Percentiles rank a stretch among this genome's conserved stretches.
Evolutionary conservation across 2,113 vertebrate genomes (phyloP).

Genomic region (Nyctereutes procyonoides): DNA sequence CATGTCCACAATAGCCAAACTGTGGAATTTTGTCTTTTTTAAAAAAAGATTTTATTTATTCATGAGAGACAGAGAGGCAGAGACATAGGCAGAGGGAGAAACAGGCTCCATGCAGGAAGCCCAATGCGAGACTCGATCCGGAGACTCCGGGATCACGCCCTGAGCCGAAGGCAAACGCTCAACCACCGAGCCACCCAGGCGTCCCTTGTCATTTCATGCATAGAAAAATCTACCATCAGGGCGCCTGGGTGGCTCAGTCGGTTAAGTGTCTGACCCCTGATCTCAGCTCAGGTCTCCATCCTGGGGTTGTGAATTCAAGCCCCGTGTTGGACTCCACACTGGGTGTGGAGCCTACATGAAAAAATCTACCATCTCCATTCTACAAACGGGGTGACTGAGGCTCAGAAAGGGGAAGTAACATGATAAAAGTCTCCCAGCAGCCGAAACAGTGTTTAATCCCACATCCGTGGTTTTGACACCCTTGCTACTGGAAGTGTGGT

Average conservation of each 20-base stretch:
- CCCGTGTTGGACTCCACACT: neutral
- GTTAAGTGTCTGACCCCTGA: neutral
- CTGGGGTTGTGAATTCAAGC: neutral
- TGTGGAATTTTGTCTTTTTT: no score
- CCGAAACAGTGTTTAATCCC: neutral
- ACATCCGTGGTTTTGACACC: neutral
- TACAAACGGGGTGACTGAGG: neutral
- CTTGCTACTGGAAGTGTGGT: neutral
- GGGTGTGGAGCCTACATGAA: neutral
- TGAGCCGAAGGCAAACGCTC: no score
- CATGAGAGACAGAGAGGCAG: no score
- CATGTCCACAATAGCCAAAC: no score
- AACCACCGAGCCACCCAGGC: no score
- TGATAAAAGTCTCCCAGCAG: neutral
- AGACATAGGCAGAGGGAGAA: no score
- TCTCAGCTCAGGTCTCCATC: neutral
- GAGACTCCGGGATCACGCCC: no score
- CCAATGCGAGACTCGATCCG: no score
- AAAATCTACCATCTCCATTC: slow-evolving; percentile 20
- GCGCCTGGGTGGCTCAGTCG: neutral
- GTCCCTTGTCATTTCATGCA: neutral
- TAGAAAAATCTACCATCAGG: neutral
- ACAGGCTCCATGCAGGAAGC: no score
- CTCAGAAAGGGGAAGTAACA: neutral
- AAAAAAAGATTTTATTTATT: no score